Evolutionary conservation across 2,797 vertebrate genomes (phyloP).

Genomic region (Bovichtus diacanthus): DNA sequence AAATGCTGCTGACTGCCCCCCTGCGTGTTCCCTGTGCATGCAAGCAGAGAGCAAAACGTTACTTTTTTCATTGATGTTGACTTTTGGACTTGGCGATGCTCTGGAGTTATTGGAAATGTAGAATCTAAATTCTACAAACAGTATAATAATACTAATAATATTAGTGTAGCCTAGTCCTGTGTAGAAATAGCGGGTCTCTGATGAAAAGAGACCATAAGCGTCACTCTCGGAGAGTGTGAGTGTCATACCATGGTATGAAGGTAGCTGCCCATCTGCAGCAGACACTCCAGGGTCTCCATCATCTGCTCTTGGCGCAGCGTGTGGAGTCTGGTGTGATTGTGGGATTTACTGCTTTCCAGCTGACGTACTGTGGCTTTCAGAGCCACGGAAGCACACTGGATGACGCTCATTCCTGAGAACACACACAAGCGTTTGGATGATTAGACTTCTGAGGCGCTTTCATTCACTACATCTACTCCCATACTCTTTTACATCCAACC

Average conservation of each 20-base stretch:
- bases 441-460: not conserved
- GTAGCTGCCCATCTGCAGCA: conserved; percentile 88
- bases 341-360: conserved; percentile 32
- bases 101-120: no score
- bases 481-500: not conserved
- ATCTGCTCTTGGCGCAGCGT: conserved; percentile 82
- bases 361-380: conserved; percentile 74
- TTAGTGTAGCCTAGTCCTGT: no score
- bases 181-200: no score
- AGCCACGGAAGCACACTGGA: conserved; percentile 84
- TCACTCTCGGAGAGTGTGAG: not conserved
- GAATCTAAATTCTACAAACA: no score
- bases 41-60: no score
- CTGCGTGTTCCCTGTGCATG: no score
- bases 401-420: conserved; percentile 84
- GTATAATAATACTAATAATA: no score
- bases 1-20: no score
- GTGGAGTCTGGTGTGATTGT: conserved; percentile 61
- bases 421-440: conserved; percentile 2
- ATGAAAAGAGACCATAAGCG: not conserved
- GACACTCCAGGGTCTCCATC: conserved; percentile 86
- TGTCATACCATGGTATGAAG: conserved; percentile 57
- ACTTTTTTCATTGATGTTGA: no score
- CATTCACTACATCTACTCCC: not conserved
- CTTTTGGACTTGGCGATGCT: no score